A percentile compares a stretch with the other conserved stretches of the same genome.
These are phyloP conservation scores for Drosophila persimilis DNA, from an alignment of 1,140 invertebrate genomes.

Conservation along the genomic window DNA sequence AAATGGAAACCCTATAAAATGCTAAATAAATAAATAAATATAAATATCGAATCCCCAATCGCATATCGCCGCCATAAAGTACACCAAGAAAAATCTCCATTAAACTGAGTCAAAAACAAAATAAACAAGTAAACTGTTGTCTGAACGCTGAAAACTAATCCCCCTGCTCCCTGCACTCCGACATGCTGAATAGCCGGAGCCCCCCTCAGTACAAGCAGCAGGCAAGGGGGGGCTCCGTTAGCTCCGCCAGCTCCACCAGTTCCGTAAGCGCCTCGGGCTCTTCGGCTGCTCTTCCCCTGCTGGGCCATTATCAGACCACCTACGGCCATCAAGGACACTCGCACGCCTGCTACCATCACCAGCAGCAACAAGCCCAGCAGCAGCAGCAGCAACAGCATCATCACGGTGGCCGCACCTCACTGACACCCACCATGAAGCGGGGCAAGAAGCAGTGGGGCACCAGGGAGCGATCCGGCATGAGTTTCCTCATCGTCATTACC, in stretches of 20 bases:
- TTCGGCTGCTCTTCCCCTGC: conserved; percentile 9
- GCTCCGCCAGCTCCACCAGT: conserved; percentile 43
- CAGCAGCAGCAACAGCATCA: conserved; percentile 47
- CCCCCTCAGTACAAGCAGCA: conserved; percentile 71
- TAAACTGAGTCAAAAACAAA: conserved; percentile 24
- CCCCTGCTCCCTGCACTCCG: conserved; percentile 44
- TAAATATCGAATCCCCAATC: neutral
- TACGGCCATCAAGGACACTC: conserved; percentile 54
- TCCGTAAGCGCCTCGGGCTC: conserved; percentile 41
- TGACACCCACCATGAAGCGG: conserved; percentile 73
- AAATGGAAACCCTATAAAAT: conserved; percentile 9
- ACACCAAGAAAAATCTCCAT: neutral
- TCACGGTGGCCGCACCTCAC: conserved; percentile 60
- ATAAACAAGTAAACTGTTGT: neutral
- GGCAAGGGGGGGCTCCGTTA: conserved; percentile 68
- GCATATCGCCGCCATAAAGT: conserved; percentile 1
- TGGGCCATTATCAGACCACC: conserved; percentile 62
- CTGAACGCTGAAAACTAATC: conserved; percentile 36
- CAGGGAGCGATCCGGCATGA: conserved; percentile 91
- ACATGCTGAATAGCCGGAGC: conserved; percentile 73
- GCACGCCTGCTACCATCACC: conserved; percentile 66
- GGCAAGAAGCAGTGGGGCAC: conserved; percentile 84
- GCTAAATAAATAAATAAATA: neutral
- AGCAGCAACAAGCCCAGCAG: conserved; percentile 61
- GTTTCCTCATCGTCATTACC: conserved; percentile 94